Conservation (phyloP, 2,888 invertebrate genomes). For the Gymnosoma rotundatum region DNA sequence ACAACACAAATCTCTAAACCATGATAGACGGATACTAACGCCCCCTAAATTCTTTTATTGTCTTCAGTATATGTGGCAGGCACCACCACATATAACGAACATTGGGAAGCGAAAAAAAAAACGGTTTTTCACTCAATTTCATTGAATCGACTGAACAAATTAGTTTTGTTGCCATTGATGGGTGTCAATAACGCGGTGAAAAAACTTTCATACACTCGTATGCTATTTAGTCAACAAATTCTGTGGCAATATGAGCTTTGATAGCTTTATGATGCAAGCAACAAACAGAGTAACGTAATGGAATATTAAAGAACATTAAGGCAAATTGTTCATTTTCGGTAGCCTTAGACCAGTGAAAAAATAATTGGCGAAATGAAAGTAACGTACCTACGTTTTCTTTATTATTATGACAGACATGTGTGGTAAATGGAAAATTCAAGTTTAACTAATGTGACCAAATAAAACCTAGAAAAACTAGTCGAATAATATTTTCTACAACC, state of each 20-base stretch:
- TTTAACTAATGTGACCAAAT: background rate
- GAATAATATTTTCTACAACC: too few species aligned
- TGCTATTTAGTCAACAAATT: conserved; percentile 13
- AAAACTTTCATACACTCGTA: conserved; percentile 44
- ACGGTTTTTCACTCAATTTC: conserved; percentile 77
- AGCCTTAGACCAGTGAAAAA: background rate
- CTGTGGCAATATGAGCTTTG: background rate
- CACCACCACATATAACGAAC: conserved; percentile 30
- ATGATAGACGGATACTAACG: conserved; percentile 35
- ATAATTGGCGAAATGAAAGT: background rate
- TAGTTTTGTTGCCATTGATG: conserved; percentile 73
- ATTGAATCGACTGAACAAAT: conserved; percentile 75
- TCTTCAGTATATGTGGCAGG: background rate
- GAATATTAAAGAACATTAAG: background rate
- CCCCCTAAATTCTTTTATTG: conserved; percentile 30
- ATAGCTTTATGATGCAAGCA: background rate
- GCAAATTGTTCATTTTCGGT: background rate
- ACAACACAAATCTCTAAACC: conserved; percentile 29
- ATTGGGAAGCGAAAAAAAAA: conserved; percentile 65
- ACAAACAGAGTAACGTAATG: background rate
- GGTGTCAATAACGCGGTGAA: conserved; percentile 70
- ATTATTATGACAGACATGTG: background rate
- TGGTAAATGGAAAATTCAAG: background rate
- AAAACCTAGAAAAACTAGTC: too few species aligned
- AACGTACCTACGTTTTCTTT: background rate